Evolutionary conservation across 2,797 vertebrate genomes (phyloP).

Genomic region (Mormyrops boulengeri): DNA sequence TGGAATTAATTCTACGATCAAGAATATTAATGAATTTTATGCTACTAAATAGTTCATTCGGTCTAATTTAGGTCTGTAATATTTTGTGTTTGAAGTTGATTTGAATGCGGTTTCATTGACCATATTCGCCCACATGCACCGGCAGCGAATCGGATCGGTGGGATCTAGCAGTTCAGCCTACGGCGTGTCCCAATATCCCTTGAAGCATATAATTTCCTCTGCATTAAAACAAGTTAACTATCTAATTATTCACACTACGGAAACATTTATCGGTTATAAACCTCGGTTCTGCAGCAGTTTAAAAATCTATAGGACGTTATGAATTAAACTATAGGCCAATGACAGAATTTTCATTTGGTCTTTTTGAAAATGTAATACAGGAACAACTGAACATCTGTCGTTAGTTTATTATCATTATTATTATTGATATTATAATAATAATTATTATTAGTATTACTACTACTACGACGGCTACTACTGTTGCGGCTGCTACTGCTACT

Average conservation of each 20-base stretch:
- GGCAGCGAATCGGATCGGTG: background rate
- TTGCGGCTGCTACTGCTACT: background rate
- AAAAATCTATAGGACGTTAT: background rate
- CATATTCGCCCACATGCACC: background rate
- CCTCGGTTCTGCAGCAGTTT: background rate
- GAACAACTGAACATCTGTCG: background rate
- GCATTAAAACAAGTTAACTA: background rate
- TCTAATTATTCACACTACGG: background rate
- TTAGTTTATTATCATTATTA: background rate
- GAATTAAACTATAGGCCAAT: background rate
- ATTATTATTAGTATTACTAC: background rate
- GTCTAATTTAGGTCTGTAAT: background rate
- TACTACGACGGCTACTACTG: background rate
- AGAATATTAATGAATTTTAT: background rate
- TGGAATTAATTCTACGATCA: background rate
- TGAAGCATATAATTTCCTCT: background rate
- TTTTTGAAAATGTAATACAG: background rate
- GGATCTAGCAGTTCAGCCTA: background rate
- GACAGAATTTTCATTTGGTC: background rate
- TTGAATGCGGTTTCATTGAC: background rate
- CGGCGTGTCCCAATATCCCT: background rate
- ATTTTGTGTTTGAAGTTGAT: background rate
- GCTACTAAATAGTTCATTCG: background rate
- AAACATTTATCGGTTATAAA: background rate
- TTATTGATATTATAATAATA: background rate